Percentiles rank a stretch among this genome's conserved stretches.
These are phyloP conservation scores for Tetragnatha montana DNA, from an alignment of 2,888 invertebrate species.

Conservation along the genomic window DNA sequence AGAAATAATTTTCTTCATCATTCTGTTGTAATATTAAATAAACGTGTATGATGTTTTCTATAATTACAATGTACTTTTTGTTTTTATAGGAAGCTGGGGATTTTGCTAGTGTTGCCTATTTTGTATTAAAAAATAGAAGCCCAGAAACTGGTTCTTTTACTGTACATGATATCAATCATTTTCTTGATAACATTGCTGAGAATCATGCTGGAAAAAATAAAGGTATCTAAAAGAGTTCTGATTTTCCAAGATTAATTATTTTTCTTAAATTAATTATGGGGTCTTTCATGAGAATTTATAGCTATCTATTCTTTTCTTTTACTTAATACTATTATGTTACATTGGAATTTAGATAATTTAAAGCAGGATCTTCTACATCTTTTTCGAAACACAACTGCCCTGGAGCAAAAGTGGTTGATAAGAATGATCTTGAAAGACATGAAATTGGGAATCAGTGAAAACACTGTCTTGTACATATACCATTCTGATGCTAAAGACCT, in stretches of 20 bases:
- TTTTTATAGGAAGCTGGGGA: conserved; percentile 80
- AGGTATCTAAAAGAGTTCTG: conserved; percentile 69
- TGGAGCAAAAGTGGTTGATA: conserved; percentile 93
- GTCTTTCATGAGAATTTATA: too few species aligned
- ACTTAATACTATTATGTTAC: conserved; percentile 47
- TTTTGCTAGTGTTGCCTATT: conserved; percentile 87
- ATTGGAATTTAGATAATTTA: conserved; percentile 77
- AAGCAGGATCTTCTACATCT: conserved; percentile 83
- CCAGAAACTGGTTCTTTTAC: conserved; percentile 79
- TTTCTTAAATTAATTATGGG: too few species aligned
- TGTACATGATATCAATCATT: conserved; percentile 84
- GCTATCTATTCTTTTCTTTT: neutral
- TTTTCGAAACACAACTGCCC: conserved; percentile 82
- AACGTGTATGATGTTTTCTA: neutral
- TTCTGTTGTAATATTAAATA: neutral
- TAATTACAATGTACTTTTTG: conserved; percentile 3
- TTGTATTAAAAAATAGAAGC: conserved; percentile 80
- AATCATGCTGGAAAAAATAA: conserved; percentile 80
- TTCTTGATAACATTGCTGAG: conserved; percentile 85
- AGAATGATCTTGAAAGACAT: conserved; percentile 90
- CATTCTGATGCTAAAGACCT: conserved; percentile 88
- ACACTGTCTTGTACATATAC: conserved; percentile 83
- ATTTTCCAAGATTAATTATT: too few species aligned
- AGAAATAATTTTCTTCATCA: neutral
- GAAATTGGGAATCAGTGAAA: conserved; percentile 84